Evolutionary conservation across 2,797 vertebrate genomes (phyloP), one percentile per base, ranked within the genome.

Genomic region (Sitta carolinensis): DNA sequence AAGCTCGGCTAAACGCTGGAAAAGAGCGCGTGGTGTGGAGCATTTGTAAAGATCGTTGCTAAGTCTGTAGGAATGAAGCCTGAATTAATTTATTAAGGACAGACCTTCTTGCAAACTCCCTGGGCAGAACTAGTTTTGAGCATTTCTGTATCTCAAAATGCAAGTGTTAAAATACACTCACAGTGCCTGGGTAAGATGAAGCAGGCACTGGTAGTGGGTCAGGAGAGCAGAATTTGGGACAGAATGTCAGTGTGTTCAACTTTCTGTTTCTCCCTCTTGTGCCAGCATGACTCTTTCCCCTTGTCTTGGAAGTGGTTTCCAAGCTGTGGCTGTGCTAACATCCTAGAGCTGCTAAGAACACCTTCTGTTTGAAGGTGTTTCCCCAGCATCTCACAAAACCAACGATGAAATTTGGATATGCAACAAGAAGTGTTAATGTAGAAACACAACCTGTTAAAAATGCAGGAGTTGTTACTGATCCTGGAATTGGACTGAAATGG

Each of bases 261-360:
- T 10, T 62, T 50, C 36, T 72, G 40, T 90, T 86, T 87, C 70
- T 96, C 63, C 59, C 63, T 80, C 86, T 89, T 92, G 55, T 87
- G 59, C 69, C 91, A 89, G 79, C 80, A 62, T 93, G 88, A 85
- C 72, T 84, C 72, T 40, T 81, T 92, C 45, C 43, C 80, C 34
- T 58, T 78, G 61, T 79, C 45, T 78, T 92, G 36, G 76, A 69
- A 81, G 55, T 55, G 52, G 32, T 83, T 94, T 87, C 79, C 82
- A 79, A 89, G 72, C 42, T 59, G 61, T 81, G 87, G 69, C 72
- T 77, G 48, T 91, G 73, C 67, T 79, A 62, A 52, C 34, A 30
- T 61, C 40, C 62, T 72, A 51, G 51, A 74, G 57, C 48, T 89
- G 34, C 67, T 84, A 55, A 43, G 59, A 82, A 87, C 62, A 55